Base-by-base conservation (phyloP, 53 echinoderm and acorn worm genomes). In the Luidia sarsii region DNA sequence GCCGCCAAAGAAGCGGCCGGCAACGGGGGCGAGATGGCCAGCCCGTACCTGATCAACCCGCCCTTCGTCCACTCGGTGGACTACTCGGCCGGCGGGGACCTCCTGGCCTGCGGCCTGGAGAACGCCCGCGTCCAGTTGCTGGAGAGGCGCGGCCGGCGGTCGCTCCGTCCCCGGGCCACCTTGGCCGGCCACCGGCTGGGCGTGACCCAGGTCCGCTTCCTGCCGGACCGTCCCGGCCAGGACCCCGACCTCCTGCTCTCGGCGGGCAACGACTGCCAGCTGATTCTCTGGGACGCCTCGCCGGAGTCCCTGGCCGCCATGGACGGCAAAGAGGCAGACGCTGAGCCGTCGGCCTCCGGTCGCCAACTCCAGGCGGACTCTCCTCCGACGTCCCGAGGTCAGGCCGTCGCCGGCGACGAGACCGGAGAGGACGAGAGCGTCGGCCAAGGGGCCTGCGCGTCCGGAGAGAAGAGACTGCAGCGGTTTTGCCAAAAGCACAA, bases 251-350 rank as follows among this genome's bases (percentile, higher is more conserved):
- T 62, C 11, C 27, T 89, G 18, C 34, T 89, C 24, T 65, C 89
- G 21, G 89, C 83, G 23, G 89, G 89, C 15, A 89, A 89, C 24
- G 89, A 89, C 57, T 83, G 89, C 28, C 77, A 50, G 55, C 23
- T 89, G 4, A 36, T 89, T 8, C 48, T 89, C 4, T 89, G 89
- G 89, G 71, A 89, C 39, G 29, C 48, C 9, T 7, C 48, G 46
- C 15, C 33, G 31, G 13, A 28, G 20, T 33, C 48, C 63, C 22
- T 39, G 45, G 45, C 21, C 2, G 45, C 30, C 21, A 8, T 8
- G 43, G 46, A 39, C 23, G 16, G 25, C 2, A n/a, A 29, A 25
- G 52, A 41, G 11, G 4, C 0, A 32, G 15, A 30, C 0, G 15
- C 6, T 10, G 50, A 38, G 11, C 21, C 52, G 27, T 21, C 29